phyloP scores from a whole-genome alignment of 2,113 vertebrate species.

The Fulica atra region DNA sequence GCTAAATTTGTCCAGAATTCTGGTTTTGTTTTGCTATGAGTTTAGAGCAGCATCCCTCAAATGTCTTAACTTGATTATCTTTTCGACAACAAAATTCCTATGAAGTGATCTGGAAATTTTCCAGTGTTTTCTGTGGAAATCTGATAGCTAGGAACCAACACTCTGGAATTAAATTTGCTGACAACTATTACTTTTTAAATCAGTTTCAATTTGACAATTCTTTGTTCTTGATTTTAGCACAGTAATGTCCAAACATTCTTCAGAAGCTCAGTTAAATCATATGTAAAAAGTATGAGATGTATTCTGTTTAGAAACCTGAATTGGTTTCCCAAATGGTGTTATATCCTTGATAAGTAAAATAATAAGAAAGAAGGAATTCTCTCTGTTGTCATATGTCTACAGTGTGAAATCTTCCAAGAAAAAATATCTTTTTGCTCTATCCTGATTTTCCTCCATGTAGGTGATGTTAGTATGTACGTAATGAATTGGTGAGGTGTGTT shows the following conservation, averaged over 20 bases:
- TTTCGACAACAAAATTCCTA: background rate
- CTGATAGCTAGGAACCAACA: background rate
- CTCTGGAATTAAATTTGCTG: background rate
- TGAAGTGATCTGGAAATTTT: background rate
- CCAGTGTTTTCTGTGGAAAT: background rate
- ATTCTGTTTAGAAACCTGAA: background rate
- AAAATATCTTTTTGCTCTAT: too few relatives aligned
- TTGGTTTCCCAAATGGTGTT: rapidly evolving
- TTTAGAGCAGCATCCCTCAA: background rate
- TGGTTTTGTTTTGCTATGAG: background rate
- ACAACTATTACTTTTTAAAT: background rate
- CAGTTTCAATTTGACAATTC: background rate
- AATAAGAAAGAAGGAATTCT: background rate
- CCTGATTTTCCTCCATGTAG: background rate
- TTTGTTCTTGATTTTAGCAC: background rate
- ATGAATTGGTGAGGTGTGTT: background rate
- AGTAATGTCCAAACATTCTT: background rate
- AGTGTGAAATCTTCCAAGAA: background rate
- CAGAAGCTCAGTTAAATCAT: background rate
- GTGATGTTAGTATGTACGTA: background rate
- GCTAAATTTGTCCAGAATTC: background rate
- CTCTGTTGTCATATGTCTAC: background rate
- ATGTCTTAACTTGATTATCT: background rate
- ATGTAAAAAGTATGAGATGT: background rate
- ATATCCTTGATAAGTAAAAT: background rate